Base-by-base conservation (phyloP, 2,888 invertebrate species). In the Drosophila testacea region DNA sequence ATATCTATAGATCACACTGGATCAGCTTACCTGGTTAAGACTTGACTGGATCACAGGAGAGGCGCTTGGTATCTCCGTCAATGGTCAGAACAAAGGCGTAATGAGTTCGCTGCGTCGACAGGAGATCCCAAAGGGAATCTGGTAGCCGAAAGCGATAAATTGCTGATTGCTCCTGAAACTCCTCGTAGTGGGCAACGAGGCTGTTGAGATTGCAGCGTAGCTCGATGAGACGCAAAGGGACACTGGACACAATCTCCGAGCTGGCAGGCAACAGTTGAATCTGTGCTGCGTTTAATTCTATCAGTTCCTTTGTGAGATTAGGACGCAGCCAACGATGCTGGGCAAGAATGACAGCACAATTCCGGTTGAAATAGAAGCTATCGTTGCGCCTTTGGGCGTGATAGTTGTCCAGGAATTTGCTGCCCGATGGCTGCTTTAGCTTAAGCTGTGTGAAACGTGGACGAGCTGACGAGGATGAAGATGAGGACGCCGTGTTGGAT, bases 271-370 rank as follows among this genome's bases (percentile, higher is more conserved):
- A 32, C 13, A 85, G 27, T 11, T 72, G 32, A 9, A 90, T 86
- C 5, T 59, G 46, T 2, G 48, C 27, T n/a, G 44, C 6, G n/a
- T 30, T 28, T 7, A 13, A 6, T 13, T 16, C 13, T n/a, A 11
- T 6, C 30, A 3, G 16, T n/a, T n/a, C 41, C 13, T 27, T 22
- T 22, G 22, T 16, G 27, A 30, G 51, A 4, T 65, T 63, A 7
- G 65, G 47, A 9, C 84, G 83, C 7, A 93, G 75, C 93, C 93
- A 93, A 32, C 90, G 90, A 82, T 93, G 92, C 41, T 90, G 75
- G 9, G 85, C 86, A 13, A 93, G 77, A 38, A 92, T 92, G 0
- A 91, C 73, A 7, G 90, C 91, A 59, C 92, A 93, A 44, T 91
- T 93, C 60, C 78, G 73, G 0, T 91, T 82, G 56, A 93, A 93